Evolutionary conservation across 2,888 invertebrate species (phyloP).

Genomic region (Acanthosepion lycidas): DNA sequence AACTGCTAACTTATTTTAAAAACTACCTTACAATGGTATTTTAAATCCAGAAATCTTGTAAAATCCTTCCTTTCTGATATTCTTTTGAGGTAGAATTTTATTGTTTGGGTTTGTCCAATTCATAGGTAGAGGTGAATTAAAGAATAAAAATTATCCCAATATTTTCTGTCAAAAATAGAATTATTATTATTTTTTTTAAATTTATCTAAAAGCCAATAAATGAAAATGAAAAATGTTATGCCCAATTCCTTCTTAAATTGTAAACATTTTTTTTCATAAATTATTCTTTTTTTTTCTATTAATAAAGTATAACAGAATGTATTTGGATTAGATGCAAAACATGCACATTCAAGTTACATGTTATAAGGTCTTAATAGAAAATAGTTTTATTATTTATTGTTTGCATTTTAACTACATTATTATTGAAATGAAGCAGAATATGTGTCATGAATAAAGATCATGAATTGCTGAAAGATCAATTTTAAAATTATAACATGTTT

Average conservation of each 20-base stretch:
- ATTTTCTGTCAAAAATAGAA: no score
- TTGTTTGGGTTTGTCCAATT: background rate
- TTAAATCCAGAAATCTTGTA: background rate
- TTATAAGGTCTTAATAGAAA: background rate
- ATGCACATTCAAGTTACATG: background rate
- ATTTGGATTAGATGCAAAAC: background rate
- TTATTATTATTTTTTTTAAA: background rate
- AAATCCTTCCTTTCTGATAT: background rate
- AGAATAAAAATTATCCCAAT: no score
- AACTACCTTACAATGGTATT: background rate
- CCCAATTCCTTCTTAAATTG: background rate
- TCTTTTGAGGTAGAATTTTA: constrained; percentile 10
- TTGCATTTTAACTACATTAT: no score
- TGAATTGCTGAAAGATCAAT: background rate
- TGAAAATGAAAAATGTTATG: background rate
- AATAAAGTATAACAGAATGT: background rate
- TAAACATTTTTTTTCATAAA: background rate
- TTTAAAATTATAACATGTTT: background rate
- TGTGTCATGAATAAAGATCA: background rate
- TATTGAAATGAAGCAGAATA: background rate
- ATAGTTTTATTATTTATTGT: background rate
- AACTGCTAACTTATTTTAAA: background rate
- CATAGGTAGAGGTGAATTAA: no score
- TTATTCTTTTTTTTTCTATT: background rate
- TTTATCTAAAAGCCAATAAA: background rate